Evolutionary conservation across 2,113 vertebrate species (phyloP).

Genomic region (Tor tambroides): DNA sequence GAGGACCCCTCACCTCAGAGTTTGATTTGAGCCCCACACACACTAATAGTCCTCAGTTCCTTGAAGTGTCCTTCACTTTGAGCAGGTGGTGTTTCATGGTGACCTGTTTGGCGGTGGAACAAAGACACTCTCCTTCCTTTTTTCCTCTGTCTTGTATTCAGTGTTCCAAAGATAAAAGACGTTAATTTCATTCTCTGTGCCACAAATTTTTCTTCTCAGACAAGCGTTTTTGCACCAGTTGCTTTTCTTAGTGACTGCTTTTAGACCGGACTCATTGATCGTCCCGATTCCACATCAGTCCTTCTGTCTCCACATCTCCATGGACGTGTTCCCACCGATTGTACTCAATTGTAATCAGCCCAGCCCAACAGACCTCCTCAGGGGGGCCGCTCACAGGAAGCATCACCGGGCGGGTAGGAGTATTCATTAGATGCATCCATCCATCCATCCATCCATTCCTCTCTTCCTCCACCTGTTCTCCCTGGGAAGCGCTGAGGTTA

Average conservation of each 20-base stretch:
- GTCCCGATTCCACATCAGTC: constrained; percentile 6
- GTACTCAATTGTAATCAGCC: constrained; percentile 65
- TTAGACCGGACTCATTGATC: constrained; percentile 27
- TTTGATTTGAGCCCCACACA: constrained; percentile 37
- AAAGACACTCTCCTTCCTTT: constrained; percentile 35
- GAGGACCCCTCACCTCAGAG: constrained; percentile 49
- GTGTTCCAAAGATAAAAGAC: constrained; percentile 41
- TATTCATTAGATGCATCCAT: constrained; percentile 70
- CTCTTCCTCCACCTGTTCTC: constrained; percentile 62
- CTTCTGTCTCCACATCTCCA: constrained; percentile 58
- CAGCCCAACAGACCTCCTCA: constrained; percentile 65
- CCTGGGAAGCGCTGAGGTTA: constrained; percentile 66
- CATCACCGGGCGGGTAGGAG: constrained; percentile 62
- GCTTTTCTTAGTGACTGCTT: constrained; percentile 26
- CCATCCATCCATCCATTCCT: constrained; percentile 48
- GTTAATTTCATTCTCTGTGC: neutral
- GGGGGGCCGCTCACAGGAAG: constrained; percentile 56
- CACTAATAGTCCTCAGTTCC: constrained; percentile 39
- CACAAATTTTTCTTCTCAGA: neutral
- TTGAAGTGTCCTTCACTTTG: constrained; percentile 44
- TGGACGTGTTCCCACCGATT: constrained; percentile 62
- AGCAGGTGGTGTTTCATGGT: constrained; percentile 25
- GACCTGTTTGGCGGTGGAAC: constrained; percentile 54
- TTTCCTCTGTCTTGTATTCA: neutral
- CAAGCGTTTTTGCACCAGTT: neutral